Percentiles rank a stretch among this genome's conserved stretches.
phyloP scores from a whole-genome alignment of 2,113 vertebrate species.

The Phasianus colchicus region DNA sequence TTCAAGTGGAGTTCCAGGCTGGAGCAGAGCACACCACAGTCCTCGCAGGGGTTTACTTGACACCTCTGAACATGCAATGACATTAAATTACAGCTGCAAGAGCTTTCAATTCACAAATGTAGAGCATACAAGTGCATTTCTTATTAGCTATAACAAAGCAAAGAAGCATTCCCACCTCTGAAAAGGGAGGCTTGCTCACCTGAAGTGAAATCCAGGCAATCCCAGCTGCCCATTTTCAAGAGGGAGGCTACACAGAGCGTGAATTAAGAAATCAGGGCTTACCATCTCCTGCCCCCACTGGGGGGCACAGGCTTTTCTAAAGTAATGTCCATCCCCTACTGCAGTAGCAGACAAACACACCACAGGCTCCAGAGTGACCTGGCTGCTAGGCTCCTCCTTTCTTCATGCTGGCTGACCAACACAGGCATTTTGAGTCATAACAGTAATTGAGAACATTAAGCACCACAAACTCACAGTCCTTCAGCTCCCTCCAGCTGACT shows the following conservation, averaged over 20 bases:
- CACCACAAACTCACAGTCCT: neutral
- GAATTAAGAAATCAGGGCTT: accelerated
- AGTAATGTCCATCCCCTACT: accelerated
- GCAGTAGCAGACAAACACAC: neutral
- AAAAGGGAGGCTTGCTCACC: neutral
- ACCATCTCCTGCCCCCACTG: accelerated
- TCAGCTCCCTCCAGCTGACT: neutral
- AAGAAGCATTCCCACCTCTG: neutral
- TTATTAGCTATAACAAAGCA: accelerated
- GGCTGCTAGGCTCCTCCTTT: accelerated
- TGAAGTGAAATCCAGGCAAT: neutral
- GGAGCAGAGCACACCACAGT: neutral
- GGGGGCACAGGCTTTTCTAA: no score
- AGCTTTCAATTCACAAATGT: neutral
- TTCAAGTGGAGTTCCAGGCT: neutral
- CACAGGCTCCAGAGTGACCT: accelerated
- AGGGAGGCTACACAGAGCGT: accelerated
- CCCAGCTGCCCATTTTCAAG: neutral
- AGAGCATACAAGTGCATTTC: accelerated
- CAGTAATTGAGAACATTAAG: accelerated
- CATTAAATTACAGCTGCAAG: neutral
- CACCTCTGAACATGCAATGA: accelerated
- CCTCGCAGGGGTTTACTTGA: accelerated
- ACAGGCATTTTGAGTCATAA: accelerated
- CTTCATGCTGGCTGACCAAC: neutral